Evolutionary conservation across 1,140 invertebrate genomes (phyloP), one percentile per base, ranked within the genome.

Genomic region (Drosophila suzukii): DNA sequence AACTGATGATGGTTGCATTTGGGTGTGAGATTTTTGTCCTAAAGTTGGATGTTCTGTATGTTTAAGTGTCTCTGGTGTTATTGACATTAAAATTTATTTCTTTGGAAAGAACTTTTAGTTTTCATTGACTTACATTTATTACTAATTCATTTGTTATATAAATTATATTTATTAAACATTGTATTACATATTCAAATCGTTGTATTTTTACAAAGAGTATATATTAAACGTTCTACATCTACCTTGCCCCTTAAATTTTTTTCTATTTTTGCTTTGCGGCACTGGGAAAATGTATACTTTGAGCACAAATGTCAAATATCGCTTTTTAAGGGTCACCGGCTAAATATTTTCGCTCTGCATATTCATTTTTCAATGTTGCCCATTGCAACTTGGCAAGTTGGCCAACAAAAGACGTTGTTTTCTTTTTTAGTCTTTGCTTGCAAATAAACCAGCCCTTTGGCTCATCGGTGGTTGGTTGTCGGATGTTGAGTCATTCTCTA

Each of bases 221-320:
- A 12, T 55, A 27, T 20, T 39, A 46, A 47, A 66, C 41, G 53
- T 50, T 20, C 32, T 43, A 27, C 39, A 49, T 38, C 63, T 32
- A 27, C 24, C 57, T 61, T 68, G 30, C 34, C 27, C 6, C 7
- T 63, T 15, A 43, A 6, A 24, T 58, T 49, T 56, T 50, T 5
- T 20, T 24, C 20, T 27, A 46, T 2, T 44, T 36, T 51, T 49
- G 17, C 5, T 38, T 55, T 66, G 53, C 39, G 20, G 54, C 39
- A 39, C 70, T 62, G 36, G 34, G 75, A 30, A 68, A 88, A 85
- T 88, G 79, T 86, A 73, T 88, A 50, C 84, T 90, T 88, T 81
- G 84, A 88, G 84, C 84, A 88, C 84, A 88, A 88, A 88, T 81
- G 84, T 88, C 84, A 88, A 89, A 88, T 88, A 88, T 88, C 71